Conservation (phyloP, 2,113 vertebrate species). For the Cacatua alba region DNA sequence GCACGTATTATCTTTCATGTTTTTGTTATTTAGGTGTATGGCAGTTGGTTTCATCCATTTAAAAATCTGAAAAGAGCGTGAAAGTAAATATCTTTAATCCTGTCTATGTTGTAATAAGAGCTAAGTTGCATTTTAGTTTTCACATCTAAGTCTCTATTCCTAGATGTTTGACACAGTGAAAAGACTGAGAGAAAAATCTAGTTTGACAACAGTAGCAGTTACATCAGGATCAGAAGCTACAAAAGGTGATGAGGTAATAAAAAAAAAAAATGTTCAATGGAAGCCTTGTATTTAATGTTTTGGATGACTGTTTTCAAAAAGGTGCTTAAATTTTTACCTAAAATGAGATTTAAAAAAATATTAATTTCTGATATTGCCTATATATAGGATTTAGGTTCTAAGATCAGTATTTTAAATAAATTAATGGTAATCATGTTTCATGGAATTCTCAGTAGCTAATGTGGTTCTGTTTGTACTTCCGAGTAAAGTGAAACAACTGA, state of each 20-base stretch:
- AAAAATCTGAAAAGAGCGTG: not conserved
- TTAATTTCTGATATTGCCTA: not conserved
- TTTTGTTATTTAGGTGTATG: not conserved
- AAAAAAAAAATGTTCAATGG: not conserved
- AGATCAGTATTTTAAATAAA: not conserved
- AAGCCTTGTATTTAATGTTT: not conserved
- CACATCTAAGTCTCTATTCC: constrained; percentile 35
- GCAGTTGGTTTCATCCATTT: not conserved
- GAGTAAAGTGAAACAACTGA: not conserved
- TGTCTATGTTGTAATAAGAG: not conserved
- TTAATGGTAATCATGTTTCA: not conserved
- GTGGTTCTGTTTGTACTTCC: not conserved
- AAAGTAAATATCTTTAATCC: not conserved
- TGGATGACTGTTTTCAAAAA: not conserved
- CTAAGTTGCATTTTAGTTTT: not conserved
- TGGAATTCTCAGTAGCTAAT: not conserved
- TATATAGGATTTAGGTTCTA: not conserved
- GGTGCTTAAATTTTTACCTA: not conserved
- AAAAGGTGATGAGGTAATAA: constrained; percentile 89
- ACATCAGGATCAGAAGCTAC: constrained; percentile 77
- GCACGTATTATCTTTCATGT: not conserved
- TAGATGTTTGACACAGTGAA: constrained; percentile 96
- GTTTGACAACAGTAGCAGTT: constrained; percentile 76
- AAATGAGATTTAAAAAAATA: not conserved
- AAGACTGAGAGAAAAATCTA: constrained; percentile 91